Evolutionary conservation across 2,797 vertebrate genomes (phyloP).

Genomic region (Phataginus tricuspis): DNA sequence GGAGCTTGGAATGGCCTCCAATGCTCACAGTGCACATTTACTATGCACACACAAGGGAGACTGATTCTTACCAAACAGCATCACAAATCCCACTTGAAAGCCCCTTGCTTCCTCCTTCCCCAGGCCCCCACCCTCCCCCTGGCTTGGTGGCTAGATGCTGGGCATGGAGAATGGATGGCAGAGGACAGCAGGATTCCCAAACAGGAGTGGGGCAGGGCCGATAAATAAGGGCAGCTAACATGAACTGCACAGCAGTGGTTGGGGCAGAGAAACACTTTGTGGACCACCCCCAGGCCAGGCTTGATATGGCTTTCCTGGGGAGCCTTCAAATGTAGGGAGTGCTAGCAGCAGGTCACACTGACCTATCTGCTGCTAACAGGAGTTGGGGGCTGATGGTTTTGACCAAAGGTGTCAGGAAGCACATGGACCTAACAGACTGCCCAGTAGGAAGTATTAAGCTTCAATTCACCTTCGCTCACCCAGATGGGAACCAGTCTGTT

Average conservation of each 20-base stretch:
- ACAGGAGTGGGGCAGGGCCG: background rate
- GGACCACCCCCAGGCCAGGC: rapidly evolving
- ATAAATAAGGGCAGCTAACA: background rate
- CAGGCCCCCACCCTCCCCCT: background rate
- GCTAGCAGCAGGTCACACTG: background rate
- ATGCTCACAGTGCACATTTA: background rate
- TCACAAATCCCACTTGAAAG: background rate
- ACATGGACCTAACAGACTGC: background rate
- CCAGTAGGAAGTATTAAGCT: background rate
- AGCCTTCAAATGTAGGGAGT: background rate
- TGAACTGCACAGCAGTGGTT: background rate
- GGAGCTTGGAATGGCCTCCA: background rate
- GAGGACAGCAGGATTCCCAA: background rate
- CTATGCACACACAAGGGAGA: background rate
- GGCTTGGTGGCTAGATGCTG: rapidly evolving
- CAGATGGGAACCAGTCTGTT: rapidly evolving
- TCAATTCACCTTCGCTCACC: background rate
- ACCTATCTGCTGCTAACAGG: background rate
- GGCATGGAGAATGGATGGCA: background rate
- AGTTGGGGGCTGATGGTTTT: background rate
- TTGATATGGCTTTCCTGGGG: background rate
- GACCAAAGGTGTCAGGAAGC: background rate
- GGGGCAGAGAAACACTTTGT: background rate
- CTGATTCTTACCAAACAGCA: background rate
- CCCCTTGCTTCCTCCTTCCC: too few relatives aligned